These are phyloP conservation scores for Physella acuta DNA, from an alignment of 1,140 invertebrate genomes.

Conservation along the genomic window DNA sequence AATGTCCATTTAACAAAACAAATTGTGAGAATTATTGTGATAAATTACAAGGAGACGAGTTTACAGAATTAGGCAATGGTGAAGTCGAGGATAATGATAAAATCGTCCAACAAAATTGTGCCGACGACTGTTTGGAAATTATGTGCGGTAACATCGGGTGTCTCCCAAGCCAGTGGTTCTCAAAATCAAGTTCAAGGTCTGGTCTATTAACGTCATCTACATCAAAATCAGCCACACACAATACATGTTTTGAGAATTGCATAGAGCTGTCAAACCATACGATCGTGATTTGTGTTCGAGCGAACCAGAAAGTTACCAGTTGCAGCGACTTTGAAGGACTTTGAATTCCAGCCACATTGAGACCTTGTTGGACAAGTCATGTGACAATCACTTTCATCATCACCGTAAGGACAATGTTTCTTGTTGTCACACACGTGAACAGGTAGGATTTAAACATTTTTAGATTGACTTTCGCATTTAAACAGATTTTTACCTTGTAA, in stretches of 20 bases:
- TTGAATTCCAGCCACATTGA: background rate
- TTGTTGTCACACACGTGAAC: no score
- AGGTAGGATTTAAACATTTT: no score
- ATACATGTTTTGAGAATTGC: background rate
- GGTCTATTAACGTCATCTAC: background rate
- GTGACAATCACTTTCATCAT: slow-evolving; percentile 7
- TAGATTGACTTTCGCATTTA: no score
- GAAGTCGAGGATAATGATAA: slow-evolving; percentile 22
- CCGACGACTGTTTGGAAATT: background rate
- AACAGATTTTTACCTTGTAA: no score
- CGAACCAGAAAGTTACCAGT: no score
- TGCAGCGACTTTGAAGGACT: no score
- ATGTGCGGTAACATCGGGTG: no score
- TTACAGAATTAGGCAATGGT: no score
- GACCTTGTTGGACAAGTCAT: background rate
- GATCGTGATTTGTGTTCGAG: background rate
- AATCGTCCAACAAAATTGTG: slow-evolving; percentile 17
- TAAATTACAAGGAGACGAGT: no score
- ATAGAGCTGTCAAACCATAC: background rate
- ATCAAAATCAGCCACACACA: background rate
- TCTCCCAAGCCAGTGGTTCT: no score
- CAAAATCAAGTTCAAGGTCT: no score
- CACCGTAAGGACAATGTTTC: slow-evolving; percentile 4
- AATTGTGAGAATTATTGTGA: no score
- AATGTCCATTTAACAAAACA: slow-evolving; percentile 20